These are phyloP conservation scores for Aplysia californica DNA, from an alignment of 1,140 invertebrate species.

Conservation along the genomic window DNA sequence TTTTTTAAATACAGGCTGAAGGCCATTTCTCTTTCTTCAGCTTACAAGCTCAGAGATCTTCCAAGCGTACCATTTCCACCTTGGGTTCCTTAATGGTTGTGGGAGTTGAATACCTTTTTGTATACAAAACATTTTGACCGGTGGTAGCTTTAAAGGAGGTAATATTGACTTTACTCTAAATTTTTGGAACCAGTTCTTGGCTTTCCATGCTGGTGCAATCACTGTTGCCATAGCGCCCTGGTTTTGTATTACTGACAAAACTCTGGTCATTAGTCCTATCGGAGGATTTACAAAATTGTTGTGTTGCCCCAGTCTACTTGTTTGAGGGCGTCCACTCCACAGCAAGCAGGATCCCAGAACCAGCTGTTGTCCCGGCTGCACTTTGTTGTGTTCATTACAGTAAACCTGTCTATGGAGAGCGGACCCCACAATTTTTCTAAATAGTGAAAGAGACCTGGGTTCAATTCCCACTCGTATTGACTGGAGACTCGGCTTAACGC, in stretches of 20 bases:
- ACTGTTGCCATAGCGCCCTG: not conserved
- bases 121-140: not conserved
- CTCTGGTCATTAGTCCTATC: not conserved
- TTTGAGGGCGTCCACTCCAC: not conserved
- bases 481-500: not conserved
- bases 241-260: not conserved
- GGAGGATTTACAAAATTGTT: not conserved
- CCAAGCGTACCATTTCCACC: not conserved
- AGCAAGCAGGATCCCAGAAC: not conserved
- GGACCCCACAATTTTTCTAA: not conserved
- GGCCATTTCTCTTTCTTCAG: not conserved
- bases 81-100: not conserved
- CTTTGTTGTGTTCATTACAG: not conserved
- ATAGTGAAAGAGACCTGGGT: not conserved
- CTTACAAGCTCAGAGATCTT: not conserved
- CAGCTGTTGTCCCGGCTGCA: not conserved
- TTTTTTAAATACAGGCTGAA: not conserved
- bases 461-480: constrained; percentile 1
- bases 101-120: not conserved
- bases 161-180: not conserved
- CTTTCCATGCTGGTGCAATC: not conserved
- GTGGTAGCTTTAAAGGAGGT: not conserved
- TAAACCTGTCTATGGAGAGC: not conserved
- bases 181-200: constrained; percentile 5
- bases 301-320: not conserved